Evolutionary conservation across 2,797 vertebrate genomes (phyloP).

Genomic region (Sebastes oblongus): DNA sequence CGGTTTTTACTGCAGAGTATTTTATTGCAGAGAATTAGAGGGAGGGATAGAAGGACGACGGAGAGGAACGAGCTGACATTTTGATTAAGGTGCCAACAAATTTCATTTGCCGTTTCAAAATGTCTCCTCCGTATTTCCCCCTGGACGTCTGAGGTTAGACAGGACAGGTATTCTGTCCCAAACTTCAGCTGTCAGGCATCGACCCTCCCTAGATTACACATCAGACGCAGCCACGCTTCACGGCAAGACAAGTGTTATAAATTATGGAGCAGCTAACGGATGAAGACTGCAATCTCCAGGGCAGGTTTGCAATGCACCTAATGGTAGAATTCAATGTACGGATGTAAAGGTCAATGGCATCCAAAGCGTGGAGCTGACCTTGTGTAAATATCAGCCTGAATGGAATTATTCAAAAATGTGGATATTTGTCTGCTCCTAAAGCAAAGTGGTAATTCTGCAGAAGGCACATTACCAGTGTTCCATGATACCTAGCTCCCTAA

Average conservation of each 20-base stretch:
- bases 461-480: conserved; percentile 2
- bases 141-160: conserved; percentile 64
- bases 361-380: conserved; percentile 34
- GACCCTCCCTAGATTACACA: conserved; percentile 76
- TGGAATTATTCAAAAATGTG: conserved; percentile 40
- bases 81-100: conserved; percentile 77
- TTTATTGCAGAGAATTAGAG: conserved; percentile 26
- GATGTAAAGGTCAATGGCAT: conserved; percentile 62
- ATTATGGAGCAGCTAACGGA: conserved; percentile 69
- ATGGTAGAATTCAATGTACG: conserved; percentile 54
- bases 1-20: conserved; percentile 18
- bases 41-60: neutral
- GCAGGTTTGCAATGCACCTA: conserved; percentile 49
- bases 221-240: conserved; percentile 49
- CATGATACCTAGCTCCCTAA: neutral
- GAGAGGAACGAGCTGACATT: conserved; percentile 70
- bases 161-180: conserved; percentile 57
- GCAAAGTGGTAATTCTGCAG: conserved; percentile 1
- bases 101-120: conserved; percentile 71
- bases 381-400: conserved; percentile 66
- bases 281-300: conserved; percentile 58
- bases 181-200: conserved; percentile 73
- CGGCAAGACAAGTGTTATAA: conserved; percentile 64
- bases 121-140: conserved; percentile 75
- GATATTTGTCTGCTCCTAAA: conserved; percentile 16